These are phyloP conservation scores for Mactromeris polynyma DNA, from an alignment of 2,888 invertebrate genomes.

Conservation along the genomic window DNA sequence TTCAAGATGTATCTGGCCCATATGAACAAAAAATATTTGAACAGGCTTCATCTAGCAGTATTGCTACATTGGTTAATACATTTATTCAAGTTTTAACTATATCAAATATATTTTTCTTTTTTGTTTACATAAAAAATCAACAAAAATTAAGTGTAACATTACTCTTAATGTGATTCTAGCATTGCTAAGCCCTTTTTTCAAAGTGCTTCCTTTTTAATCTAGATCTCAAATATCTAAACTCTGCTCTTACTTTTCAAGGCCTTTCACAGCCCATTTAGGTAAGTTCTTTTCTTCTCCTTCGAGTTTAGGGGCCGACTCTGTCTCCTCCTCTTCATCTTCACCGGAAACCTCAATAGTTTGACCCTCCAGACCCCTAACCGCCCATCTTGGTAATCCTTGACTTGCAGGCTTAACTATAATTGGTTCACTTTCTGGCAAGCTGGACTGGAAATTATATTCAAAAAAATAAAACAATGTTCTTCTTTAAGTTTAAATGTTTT, in stretches of 20 bases:
- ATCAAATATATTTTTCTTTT: too few species aligned
- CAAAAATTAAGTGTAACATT: too few species aligned
- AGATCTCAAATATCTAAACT: not conserved
- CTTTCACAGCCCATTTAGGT: conserved; percentile 72
- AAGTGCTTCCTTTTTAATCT: too few species aligned
- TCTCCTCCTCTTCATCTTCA: conserved; percentile 43
- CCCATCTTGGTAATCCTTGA: conserved; percentile 72
- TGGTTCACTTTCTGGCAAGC: not conserved
- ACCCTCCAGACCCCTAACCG: conserved; percentile 58
- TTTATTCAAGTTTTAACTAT: too few species aligned
- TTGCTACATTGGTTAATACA: too few species aligned
- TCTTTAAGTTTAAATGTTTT: too few species aligned
- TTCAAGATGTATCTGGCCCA: too few species aligned
- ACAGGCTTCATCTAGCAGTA: too few species aligned
- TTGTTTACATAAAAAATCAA: too few species aligned
- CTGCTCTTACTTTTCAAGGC: conserved; percentile 51
- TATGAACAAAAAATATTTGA: too few species aligned
- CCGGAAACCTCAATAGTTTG: conserved; percentile 54
- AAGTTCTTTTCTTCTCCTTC: conserved; percentile 58
- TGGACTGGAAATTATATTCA: not conserved
- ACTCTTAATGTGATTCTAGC: too few species aligned
- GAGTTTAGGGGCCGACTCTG: conserved; percentile 30
- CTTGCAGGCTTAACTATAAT: conserved; percentile 25
- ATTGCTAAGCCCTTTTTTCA: too few species aligned
- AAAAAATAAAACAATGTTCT: not conserved